These are phyloP conservation scores for Drosophila littoralis DNA, from an alignment of 1,140 invertebrate genomes.

Conservation along the genomic window DNA sequence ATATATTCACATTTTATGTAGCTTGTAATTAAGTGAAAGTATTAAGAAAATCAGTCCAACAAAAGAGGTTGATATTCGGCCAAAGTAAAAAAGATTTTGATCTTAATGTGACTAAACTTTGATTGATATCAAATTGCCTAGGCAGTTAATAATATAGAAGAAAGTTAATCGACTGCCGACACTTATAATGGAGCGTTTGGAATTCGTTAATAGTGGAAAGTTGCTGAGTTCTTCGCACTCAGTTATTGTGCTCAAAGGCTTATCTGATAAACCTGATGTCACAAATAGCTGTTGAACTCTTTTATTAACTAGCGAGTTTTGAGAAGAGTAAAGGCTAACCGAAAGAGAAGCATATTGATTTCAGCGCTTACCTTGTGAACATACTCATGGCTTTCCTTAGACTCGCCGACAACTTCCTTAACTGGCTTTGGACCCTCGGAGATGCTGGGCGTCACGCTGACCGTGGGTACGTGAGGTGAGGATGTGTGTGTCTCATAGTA, in stretches of 20 bases:
- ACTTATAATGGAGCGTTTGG: conserved; percentile 15
- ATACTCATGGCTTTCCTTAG: conserved; percentile 49
- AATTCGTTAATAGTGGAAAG: conserved; percentile 36
- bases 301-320: conserved; percentile 10
- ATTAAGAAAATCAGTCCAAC: conserved; percentile 5
- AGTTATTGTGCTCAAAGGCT: conserved; percentile 10
- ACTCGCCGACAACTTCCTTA: conserved; percentile 50
- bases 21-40: conserved; percentile 31
- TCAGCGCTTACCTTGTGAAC: conserved; percentile 39
- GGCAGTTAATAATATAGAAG: conserved; percentile 17
- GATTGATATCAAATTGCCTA: conserved; percentile 10
- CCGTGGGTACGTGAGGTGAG: conserved; percentile 31
- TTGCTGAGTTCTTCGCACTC: conserved; percentile 14
- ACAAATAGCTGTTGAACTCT: conserved; percentile 7
- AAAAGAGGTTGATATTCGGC: conserved; percentile 8
- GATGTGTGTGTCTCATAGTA: conserved; percentile 62
- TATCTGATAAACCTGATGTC: conserved; percentile 15
- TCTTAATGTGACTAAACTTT: conserved; percentile 11
- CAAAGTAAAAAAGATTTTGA: conserved; percentile 25
- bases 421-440: conserved; percentile 42
- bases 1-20: not conserved
- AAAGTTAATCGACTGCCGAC: conserved; percentile 14
- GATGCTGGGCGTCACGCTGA: conserved; percentile 7
- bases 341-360: conserved; percentile 7
- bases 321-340: conserved; percentile 2